These are phyloP conservation scores for Lycorma delicatula DNA, from an alignment of 1,140 invertebrate genomes.

Conservation along the genomic window DNA sequence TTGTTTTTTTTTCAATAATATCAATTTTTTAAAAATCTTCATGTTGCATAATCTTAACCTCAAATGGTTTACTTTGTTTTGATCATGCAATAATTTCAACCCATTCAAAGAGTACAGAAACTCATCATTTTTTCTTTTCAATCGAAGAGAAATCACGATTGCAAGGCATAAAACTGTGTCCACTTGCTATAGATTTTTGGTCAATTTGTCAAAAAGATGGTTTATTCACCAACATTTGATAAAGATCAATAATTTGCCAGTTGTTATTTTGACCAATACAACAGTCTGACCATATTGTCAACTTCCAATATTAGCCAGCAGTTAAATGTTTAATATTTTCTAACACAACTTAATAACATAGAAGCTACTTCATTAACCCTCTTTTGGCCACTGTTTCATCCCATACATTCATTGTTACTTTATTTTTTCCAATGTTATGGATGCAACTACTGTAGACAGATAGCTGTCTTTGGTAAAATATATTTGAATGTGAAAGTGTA, in stretches of 20 bases:
- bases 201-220: conserved; percentile 19
- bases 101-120: not conserved
- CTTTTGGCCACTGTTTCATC: conserved; percentile 21
- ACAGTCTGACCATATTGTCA: conserved; percentile 26
- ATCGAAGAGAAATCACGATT: conserved; percentile 23
- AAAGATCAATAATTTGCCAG: conserved; percentile 17
- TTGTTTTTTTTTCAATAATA: not conserved
- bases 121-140: conserved; percentile 13
- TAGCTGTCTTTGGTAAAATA: not conserved
- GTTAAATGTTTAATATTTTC: conserved; percentile 15
- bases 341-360: conserved; percentile 17
- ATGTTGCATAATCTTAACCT: not conserved
- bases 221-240: conserved; percentile 10
- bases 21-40: not conserved
- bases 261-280: conserved; percentile 28
- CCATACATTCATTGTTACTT: conserved; percentile 19
- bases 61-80: not conserved
- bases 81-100: not conserved
- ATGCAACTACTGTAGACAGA: not conserved
- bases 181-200: conserved; percentile 21
- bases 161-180: conserved; percentile 24
- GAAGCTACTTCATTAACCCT: conserved; percentile 20
- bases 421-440: conserved; percentile 18
- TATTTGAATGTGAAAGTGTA: too few species aligned
- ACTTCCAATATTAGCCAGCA: conserved; percentile 14